Base-by-base conservation (phyloP, 1,140 invertebrate species). In the Trichogramma pretiosum region DNA sequence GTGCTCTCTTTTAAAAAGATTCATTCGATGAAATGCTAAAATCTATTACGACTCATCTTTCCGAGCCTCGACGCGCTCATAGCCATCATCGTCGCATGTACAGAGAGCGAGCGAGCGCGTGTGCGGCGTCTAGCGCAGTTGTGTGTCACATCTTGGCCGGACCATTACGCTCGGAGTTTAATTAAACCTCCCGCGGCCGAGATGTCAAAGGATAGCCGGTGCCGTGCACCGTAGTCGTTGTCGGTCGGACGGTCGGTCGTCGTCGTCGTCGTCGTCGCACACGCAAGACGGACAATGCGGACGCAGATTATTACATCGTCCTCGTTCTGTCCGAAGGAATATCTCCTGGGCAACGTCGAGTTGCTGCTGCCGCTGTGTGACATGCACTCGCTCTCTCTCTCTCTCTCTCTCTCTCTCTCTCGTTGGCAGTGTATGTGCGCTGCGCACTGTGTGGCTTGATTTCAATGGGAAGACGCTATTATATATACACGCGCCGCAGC, bases 181-280 rank as follows among this genome's bases (percentile, higher is more conserved):
- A 68, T 68, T 68, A 68, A 68, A 68, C 65, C 65, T 52, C n/a
- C n/a, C n/a, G n/a, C n/a, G 5, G 50, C 57, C 56, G 59, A 64
- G 62, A 65, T 65, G 64, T 67, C 65, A 68, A 68, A 68, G 65
- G 62, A 64, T n/a, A n/a, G n/a, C n/a, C n/a, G n/a, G n/a, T n/a
- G n/a, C n/a, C n/a, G n/a, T n/a, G n/a, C 62, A 60, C 59, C 60
- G 43, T 34, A 5, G 33, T n/a, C 10, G 33, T 34, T 11, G 33
- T n/a, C 10, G 33, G 16, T 5, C 10, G 24, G 5, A 28, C 24
- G 24, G 5, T 11, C 5, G 24, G 24, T 11, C 24, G 24, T n/a
- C n/a, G n/a, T n/a, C n/a, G n/a, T n/a, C n/a, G n/a, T n/a, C n/a
- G n/a, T n/a, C n/a, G n/a, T 55, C 59, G 59, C 60, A 56, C 61